Conservation (phyloP, 2,888 invertebrate genomes). For the Polydrusus cervinus region DNA sequence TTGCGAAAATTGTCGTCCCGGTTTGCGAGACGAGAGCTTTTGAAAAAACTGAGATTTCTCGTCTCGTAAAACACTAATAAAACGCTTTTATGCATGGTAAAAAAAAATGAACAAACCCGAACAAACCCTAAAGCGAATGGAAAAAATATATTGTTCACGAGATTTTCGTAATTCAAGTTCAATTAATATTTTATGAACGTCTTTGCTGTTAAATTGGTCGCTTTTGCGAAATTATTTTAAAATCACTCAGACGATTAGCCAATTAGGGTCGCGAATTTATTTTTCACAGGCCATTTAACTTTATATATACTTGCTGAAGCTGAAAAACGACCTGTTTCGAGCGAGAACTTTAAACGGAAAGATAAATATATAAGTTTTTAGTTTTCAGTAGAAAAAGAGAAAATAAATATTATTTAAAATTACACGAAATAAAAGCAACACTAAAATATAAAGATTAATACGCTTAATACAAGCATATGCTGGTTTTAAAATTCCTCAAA, state of each 20-base stretch:
- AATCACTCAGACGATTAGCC: constrained; percentile 54
- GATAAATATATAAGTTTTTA: constrained; percentile 38
- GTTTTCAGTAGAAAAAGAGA: background rate
- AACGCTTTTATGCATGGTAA: too few relatives aligned
- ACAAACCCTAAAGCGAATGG: background rate
- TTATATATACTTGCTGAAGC: constrained; percentile 51
- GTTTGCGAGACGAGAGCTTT: too few relatives aligned
- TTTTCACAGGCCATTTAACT: constrained; percentile 54
- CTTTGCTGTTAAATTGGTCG: constrained; percentile 49
- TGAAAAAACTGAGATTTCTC: too few relatives aligned
- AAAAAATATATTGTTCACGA: constrained; percentile 25
- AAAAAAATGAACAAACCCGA: too few relatives aligned
- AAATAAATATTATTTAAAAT: too few relatives aligned
- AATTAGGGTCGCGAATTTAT: constrained; percentile 54
- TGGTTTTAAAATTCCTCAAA: too few relatives aligned
- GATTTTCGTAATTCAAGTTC: constrained; percentile 25
- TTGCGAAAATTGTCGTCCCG: too few relatives aligned
- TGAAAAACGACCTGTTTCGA: constrained; percentile 51
- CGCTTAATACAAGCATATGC: too few relatives aligned
- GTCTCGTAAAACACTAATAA: too few relatives aligned
- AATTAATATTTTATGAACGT: constrained; percentile 52
- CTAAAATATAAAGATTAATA: too few relatives aligned
- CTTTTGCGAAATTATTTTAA: constrained; percentile 51
- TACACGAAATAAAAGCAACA: too few relatives aligned
- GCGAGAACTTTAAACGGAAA: constrained; percentile 42